Base-by-base conservation (phyloP, 1,140 invertebrate species). In the Adelges cooleyi region DNA sequence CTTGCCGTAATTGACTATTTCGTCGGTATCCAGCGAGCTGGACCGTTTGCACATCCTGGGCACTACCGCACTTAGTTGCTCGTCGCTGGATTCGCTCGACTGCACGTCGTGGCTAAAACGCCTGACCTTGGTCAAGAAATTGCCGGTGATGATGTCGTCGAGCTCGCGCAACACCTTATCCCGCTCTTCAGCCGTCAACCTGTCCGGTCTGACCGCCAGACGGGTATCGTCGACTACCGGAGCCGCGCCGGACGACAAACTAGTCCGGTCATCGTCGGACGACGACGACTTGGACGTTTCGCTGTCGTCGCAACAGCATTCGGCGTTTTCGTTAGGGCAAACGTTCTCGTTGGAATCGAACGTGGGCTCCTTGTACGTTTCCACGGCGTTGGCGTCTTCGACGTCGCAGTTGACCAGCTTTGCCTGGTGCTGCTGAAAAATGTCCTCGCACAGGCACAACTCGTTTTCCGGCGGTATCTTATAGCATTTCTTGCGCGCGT, bases 161-260 rank as follows among this genome's bases (percentile, higher is more conserved):
- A 82, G 71, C 69, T 81, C 76, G 70, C 77, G 79, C 3, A 80
- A 69, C 25, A 80, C 76, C 68, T 77, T 74, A 36, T 76, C 68
- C 69, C 77, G 74, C 70, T 82, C 80, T 67, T 75, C 72, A 50
- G 77, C 72, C 13, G 74, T 77, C 51, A 79, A 42, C 42, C 69
- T 72, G 10, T 50, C 66, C 18, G 52, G 25, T 17, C n/a, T 18
- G 8, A 9, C 11, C 51, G 3, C 17, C 3, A 15, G 27, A 3
- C 1, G 42, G 1, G 17, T n/a, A 4, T 20, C 22, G 0, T 4
- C n/a, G 5, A 17, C 3, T 22, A 11, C 44, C 20, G 2, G 8
- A 8, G 10, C 33, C 8, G 59, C 18, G 23, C 27, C 25, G 27
- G 1, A 25, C 13, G 27, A 1, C 18, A 18, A 49, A 6, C 4